A percentile compares a stretch with the other conserved stretches of the same genome.
Conservation (phyloP, 2,797 vertebrate genomes). For the Cossypha polioptera region DNA sequence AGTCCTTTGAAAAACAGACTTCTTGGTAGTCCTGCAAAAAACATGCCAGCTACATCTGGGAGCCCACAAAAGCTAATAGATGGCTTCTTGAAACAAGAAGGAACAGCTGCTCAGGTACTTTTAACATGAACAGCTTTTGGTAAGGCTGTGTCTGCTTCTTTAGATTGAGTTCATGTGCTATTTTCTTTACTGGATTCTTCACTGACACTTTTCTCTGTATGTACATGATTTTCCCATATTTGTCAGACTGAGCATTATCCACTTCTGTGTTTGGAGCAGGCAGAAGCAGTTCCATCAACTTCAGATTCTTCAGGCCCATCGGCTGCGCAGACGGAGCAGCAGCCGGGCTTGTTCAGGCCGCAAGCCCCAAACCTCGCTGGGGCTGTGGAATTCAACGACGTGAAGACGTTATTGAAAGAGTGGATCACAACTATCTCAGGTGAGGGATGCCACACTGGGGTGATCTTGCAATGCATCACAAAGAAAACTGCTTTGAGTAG, state of each 20-base stretch:
- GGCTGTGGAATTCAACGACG: slow-evolving; percentile 88
- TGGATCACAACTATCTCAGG: slow-evolving; percentile 96
- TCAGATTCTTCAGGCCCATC: slow-evolving; percentile 65
- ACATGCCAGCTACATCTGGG: slow-evolving; percentile 16
- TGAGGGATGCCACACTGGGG: neutral
- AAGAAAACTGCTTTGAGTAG: neutral
- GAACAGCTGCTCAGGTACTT: slow-evolving; percentile 79
- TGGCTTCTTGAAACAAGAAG: slow-evolving; percentile 77
- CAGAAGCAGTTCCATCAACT: slow-evolving; percentile 79
- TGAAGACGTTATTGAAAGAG: slow-evolving; percentile 88
- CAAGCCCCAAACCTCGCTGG: slow-evolving; percentile 88
- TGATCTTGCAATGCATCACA: neutral
- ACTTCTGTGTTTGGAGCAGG: slow-evolving; percentile 67
- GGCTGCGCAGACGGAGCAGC: slow-evolving; percentile 62
- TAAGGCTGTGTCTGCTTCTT: neutral
- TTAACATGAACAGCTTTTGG: neutral
- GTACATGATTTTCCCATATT: neutral
- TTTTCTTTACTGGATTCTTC: neutral
- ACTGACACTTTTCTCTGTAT: fast-evolving
- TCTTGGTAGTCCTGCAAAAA: slow-evolving; percentile 81
- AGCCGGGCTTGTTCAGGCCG: slow-evolving; percentile 41
- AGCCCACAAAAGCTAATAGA: slow-evolving; percentile 82
- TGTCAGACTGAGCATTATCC: neutral
- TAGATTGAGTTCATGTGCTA: neutral
- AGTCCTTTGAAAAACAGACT: slow-evolving; percentile 86